Percentiles rank a stretch among this genome's conserved stretches.
Evolutionary conservation across 2,113 vertebrate genomes (phyloP).

Genomic region (Pleuronectes platessa): DNA sequence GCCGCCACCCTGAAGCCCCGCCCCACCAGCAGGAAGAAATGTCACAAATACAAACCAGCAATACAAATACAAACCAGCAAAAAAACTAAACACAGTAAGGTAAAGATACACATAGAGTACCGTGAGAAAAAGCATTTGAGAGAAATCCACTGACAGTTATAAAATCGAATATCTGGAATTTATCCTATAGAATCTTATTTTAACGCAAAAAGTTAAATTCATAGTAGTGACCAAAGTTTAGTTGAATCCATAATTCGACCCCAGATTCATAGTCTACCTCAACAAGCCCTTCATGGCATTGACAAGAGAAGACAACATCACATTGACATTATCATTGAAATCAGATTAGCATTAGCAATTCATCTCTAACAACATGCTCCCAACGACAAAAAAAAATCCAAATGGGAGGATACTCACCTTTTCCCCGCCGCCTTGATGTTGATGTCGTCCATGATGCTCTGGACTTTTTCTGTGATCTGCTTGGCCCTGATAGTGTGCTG

Average conservation of each 20-base stretch:
- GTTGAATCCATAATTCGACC: background rate
- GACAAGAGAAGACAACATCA: constrained; percentile 7
- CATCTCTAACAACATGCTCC: background rate
- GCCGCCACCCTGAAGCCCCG: constrained; percentile 85
- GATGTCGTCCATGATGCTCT: constrained; percentile 96
- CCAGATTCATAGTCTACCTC: constrained; percentile 11
- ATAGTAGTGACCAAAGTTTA: background rate
- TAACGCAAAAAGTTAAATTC: too few relatives aligned
- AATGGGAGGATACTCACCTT: constrained; percentile 85
- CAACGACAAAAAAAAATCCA: background rate
- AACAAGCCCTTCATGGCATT: background rate
- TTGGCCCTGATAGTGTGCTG: constrained; percentile 99
- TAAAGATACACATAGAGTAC: background rate
- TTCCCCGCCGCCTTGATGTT: constrained; percentile 94
- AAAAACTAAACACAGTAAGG: background rate
- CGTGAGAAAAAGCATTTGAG: background rate
- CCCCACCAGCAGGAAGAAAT: constrained; percentile 24
- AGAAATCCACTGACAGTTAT: background rate
- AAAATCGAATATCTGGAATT: background rate
- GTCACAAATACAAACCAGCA: constrained; percentile 31
- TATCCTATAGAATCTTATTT: background rate
- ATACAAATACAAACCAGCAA: background rate
- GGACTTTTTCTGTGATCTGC: constrained; percentile 97
- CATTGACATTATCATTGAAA: background rate
- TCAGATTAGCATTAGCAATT: background rate